A percentile compares a stretch with the other conserved stretches of the same genome.
phyloP scores from a whole-genome alignment of 2,888 invertebrate species.

The Arctia plantaginis region DNA sequence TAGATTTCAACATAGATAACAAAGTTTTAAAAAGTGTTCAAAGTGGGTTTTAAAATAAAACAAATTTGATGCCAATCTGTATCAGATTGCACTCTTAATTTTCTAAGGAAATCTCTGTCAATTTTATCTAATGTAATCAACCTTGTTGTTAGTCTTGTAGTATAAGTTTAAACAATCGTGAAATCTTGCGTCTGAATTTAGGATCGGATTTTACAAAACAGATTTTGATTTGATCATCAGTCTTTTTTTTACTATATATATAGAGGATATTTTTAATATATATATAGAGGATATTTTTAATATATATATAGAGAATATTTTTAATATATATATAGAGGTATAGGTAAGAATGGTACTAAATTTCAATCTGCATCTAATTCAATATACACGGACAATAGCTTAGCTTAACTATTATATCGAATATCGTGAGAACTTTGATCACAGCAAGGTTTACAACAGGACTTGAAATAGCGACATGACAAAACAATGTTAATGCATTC shows the following conservation, averaged over 20 bases:
- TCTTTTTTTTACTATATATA: too few species aligned
- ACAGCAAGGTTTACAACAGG: not conserved
- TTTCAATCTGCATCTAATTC: not conserved
- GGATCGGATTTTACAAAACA: not conserved
- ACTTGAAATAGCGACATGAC: constrained; percentile 19
- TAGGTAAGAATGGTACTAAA: not conserved
- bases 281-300: too few species aligned
- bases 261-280: too few species aligned
- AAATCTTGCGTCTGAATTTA: too few species aligned
- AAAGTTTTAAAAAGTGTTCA: not conserved
- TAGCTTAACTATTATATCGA: constrained; percentile 12
- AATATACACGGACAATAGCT: not conserved
- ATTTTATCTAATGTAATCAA: not conserved
- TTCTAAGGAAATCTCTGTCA: not conserved
- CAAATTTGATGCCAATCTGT: not conserved
- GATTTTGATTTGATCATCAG: not conserved
- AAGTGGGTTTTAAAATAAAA: not conserved
- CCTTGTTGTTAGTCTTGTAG: not conserved
- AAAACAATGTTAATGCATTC: constrained; percentile 13
- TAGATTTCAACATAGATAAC: not conserved
- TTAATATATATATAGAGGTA: not conserved
- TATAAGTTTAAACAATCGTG: not conserved
- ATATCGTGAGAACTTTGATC: constrained; percentile 42
- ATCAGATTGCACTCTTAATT: not conserved
- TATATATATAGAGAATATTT: too few species aligned